Conservation (phyloP, 2,888 invertebrate genomes). For the Macrophya alboannulata region DNA sequence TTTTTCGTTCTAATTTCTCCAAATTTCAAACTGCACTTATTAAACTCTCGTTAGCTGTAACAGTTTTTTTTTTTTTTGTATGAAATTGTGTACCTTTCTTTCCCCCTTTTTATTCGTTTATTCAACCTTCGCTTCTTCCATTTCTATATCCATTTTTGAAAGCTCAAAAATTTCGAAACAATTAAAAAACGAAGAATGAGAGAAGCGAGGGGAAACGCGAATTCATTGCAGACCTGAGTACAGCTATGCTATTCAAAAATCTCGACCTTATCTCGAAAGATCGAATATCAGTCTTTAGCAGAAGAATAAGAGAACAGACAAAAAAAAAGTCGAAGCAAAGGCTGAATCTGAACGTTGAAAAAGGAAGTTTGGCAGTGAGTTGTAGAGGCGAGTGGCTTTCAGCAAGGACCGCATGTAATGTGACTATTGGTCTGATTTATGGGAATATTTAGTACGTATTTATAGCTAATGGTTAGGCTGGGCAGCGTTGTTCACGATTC, state of each 20-base stretch:
- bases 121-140: not conserved
- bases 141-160: not conserved
- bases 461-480: slow-evolving; percentile 65
- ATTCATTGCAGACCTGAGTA: not conserved
- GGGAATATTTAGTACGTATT: slow-evolving; percentile 73
- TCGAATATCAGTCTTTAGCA: not conserved
- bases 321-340: not conserved
- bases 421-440: slow-evolving; percentile 71
- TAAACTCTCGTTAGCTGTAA: not conserved
- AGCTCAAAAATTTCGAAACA: not conserved
- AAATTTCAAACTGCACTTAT: not conserved
- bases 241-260: not conserved
- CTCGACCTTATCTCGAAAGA: not conserved
- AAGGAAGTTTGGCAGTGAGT: slow-evolving; percentile 34
- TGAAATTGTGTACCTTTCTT: not conserved
- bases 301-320: not conserved
- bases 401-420: slow-evolving; percentile 67
- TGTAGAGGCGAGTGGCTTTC: slow-evolving; percentile 34
- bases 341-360: slow-evolving; percentile 23
- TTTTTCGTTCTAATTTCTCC: not conserved
- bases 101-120: not conserved
- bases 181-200: no score
- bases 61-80: not conserved
- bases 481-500: slow-evolving; percentile 60
- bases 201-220: no score